Base-by-base conservation (phyloP, 64 coral and sea anemone species). In the Stichodactyla helianthus region DNA sequence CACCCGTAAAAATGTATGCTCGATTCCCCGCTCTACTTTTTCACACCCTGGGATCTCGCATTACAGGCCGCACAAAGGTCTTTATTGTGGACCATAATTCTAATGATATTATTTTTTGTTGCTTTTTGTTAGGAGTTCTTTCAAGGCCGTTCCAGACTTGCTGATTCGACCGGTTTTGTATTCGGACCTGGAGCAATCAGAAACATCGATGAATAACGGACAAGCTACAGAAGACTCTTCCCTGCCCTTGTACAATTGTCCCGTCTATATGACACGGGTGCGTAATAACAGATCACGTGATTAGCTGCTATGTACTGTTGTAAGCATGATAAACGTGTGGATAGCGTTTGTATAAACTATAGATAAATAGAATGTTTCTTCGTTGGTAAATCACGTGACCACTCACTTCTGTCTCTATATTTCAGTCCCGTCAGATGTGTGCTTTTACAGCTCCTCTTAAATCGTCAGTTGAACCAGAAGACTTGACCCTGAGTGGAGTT, bases 261-360 rank as follows among this genome's bases (percentile, higher is more conserved):
- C 92, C 15, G 92, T 93, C 51, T 93, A 89, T 77, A 89, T 86
- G 83, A 93, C 89, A 59, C 59, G 88, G 83, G 92, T 93, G 53
- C 63, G 88, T 74, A 13, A 56, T 14, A 2, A 0, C 0, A 59
- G 51, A 7, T 2, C 20, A 55, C 28, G 70, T 83, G 20, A 8
- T 44, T 44, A 44, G 1, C 35, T 44, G 35, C 35, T 44, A 44
- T 44, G 35, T 44, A 58, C 55, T 58, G 55, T 14, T 61, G 58
- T 20, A 13, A 59, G 60, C 50, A 44, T 53, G 57, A 10, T 12
- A 11, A 58, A 58, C 55, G 55, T 58, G 9, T 11, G 55, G 9
- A 2, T 44, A 44, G 55, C 8, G 55, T 58, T 7, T 57, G 9
- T 58, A 58, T 58, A 58, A 9, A 58, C 55, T 58, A 15, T 58